Conservation (phyloP, 2,888 invertebrate species). For the Philaethria dido region DNA sequence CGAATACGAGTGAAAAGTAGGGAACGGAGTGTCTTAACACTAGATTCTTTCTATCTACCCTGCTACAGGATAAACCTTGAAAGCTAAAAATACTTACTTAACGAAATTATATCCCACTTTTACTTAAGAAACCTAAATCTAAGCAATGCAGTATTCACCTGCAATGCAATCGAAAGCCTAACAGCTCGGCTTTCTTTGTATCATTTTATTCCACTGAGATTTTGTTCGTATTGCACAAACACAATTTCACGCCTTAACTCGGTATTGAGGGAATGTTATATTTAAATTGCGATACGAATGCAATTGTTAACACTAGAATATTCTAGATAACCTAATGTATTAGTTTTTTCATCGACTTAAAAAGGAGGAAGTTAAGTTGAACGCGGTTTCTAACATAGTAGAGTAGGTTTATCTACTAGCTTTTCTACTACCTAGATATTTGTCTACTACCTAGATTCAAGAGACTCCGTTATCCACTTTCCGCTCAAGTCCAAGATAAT, state of each 20-base stretch:
- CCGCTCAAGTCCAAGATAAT: too few relatives aligned
- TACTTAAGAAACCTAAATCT: background rate
- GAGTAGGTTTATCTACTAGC: too few relatives aligned
- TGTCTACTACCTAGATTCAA: too few relatives aligned
- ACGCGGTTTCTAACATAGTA: too few relatives aligned
- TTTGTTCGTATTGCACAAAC: conserved; percentile 26
- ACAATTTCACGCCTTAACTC: conserved; percentile 21
- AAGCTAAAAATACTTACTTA: background rate
- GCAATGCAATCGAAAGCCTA: conserved; percentile 18
- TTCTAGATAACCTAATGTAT: background rate
- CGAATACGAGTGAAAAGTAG: too few relatives aligned
- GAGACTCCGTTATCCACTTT: too few relatives aligned
- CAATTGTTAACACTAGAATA: conserved; percentile 4
- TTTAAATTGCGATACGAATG: conserved; percentile 12
- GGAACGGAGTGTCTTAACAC: too few relatives aligned
- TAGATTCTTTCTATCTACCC: too few relatives aligned
- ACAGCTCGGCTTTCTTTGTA: conserved; percentile 14
- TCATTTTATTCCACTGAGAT: conserved; percentile 19
- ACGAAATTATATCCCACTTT: background rate
- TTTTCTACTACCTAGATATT: too few relatives aligned
- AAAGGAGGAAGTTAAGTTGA: too few relatives aligned
- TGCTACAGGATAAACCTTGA: too few relatives aligned
- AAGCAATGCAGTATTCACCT: conserved; percentile 14
- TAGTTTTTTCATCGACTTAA: too few relatives aligned
- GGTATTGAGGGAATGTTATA: conserved; percentile 21